Conservation (phyloP, 2,888 invertebrate species). For the Tipula unca region DNA sequence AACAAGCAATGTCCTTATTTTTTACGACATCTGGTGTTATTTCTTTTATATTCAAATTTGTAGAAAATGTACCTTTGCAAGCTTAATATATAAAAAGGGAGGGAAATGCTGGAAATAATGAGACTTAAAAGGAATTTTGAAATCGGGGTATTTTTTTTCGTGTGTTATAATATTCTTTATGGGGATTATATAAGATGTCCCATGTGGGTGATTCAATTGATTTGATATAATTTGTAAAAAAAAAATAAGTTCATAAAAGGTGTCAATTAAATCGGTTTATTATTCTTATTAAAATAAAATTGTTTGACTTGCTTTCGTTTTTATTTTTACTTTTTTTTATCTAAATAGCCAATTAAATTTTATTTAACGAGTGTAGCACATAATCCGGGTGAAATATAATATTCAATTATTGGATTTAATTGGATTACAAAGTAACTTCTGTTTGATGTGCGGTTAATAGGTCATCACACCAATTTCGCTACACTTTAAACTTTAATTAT, state of each 20-base stretch:
- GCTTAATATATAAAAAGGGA: neutral
- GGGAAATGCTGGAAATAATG: neutral
- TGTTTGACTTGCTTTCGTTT: neutral
- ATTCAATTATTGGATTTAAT: neutral
- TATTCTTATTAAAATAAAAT: neutral
- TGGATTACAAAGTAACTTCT: neutral
- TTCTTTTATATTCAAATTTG: neutral
- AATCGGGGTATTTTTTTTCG: neutral
- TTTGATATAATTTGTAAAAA: neutral
- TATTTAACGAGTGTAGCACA: neutral
- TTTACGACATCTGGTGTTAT: conserved; percentile 14
- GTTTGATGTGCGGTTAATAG: neutral
- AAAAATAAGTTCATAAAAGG: neutral
- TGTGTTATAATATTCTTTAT: neutral
- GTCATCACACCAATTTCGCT: neutral
- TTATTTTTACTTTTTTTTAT: neutral
- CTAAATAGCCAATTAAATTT: neutral
- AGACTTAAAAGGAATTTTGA: neutral
- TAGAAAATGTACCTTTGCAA: neutral
- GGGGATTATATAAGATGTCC: neutral
- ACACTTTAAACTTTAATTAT: neutral
- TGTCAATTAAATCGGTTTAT: neutral
- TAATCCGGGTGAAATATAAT: neutral
- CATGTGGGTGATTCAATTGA: conserved; percentile 14
- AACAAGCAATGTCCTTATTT: conserved; percentile 8